Percentiles rank a stretch among this genome's conserved stretches.
Evolutionary conservation across 2,888 invertebrate genomes (phyloP).

Genomic region (Xanthia togata): DNA sequence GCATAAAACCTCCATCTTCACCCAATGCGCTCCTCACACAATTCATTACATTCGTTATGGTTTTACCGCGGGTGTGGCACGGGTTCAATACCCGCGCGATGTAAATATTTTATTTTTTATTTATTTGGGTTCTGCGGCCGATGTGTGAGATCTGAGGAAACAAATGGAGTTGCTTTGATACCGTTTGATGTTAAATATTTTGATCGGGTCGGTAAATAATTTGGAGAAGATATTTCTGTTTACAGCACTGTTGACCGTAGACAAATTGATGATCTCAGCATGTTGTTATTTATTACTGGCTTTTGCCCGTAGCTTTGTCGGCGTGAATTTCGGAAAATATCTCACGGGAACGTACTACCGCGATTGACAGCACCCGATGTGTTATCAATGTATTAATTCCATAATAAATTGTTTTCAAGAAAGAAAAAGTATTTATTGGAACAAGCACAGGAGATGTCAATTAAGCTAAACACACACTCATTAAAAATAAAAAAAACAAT

Average conservation of each 20-base stretch:
- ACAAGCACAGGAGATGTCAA: no score
- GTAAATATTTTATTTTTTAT: constrained; percentile 47
- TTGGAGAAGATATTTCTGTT: constrained; percentile 16
- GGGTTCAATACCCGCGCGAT: constrained; percentile 59
- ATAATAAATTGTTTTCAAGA: no score
- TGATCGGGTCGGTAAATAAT: background rate
- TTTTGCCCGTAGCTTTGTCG: no score
- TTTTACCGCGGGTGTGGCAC: constrained; percentile 24
- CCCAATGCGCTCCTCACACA: constrained; percentile 18
- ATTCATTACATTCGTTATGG: constrained; percentile 47
- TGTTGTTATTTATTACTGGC: background rate
- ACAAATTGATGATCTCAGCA: constrained; percentile 1
- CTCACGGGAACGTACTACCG: no score
- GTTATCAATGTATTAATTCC: no score
- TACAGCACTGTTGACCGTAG: background rate
- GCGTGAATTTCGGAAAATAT: no score
- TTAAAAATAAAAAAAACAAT: no score
- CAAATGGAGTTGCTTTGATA: constrained; percentile 33
- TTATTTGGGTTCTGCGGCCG: constrained; percentile 44
- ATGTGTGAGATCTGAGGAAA: constrained; percentile 37
- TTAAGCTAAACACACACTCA: no score
- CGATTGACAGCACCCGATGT: no score
- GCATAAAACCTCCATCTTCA: constrained; percentile 17
- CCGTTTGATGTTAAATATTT: constrained; percentile 37
- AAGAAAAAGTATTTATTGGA: no score